Evolutionary conservation across 2,113 vertebrate species (phyloP), one percentile per base, ranked within the genome.

Genomic region (Gorsachius goisagi): DNA sequence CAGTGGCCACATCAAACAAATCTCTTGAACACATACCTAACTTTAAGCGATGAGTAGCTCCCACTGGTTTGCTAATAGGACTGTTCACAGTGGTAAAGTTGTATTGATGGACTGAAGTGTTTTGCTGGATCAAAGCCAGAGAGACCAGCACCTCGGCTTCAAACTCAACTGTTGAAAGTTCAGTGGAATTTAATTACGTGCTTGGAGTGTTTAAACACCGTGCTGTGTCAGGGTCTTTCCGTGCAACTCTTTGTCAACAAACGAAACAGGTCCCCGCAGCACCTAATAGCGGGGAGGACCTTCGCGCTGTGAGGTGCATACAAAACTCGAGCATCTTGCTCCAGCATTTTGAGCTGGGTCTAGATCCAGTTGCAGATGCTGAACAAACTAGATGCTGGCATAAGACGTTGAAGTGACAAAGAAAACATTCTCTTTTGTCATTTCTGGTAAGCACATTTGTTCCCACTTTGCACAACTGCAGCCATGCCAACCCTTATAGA

Each of bases 81-180:
- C 62, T 79, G 16, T 78, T 79, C 41, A 66, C 66, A 73, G 47
- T 8, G 22, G 52, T 53, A 20, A 77, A 64, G 39, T 37, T 78
- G 72, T 87, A 60, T 64, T 71, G 49, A 23, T 5, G 19, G 9
- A 33, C 52, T 52, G 12, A 74, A 91, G 66, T 79, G 69, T 82
- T 95, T 68, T 90, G 11, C 69, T 96, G 86, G 72, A 32, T 50
- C 23, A 47, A 68, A 79, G 68, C 86, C 90, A 87, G 66, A 56
- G 52, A 63, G 20, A 62, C n/a, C 35, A 78, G 56, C 39, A 45
- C 60, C 35, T 93, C 59, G 32, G 49, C 35, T 37, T 68, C 60
- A 77, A 88, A 76, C 56, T 24, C 13, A 9, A 44, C 59, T 63
- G 27, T 13, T 95, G 18, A 19, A 66, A 72, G 47, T 90, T n/a